phyloP scores from a whole-genome alignment of 30 jellyfish, hydroid and myxozoan genomes.

The Cassiopea andromeda region DNA sequence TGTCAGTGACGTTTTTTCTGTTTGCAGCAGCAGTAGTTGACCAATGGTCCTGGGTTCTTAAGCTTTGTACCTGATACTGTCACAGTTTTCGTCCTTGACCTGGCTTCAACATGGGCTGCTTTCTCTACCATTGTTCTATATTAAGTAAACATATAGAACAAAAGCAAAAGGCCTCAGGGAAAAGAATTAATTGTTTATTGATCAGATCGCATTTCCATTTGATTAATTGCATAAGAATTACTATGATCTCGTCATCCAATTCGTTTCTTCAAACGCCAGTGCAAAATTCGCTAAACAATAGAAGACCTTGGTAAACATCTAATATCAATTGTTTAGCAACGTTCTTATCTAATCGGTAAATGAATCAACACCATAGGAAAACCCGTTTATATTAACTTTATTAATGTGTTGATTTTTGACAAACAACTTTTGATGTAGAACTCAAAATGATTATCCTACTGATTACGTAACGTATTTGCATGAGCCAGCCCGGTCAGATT shows the following conservation, averaged over 20 bases:
- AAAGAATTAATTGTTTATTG: not conserved
- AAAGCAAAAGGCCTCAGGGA: not conserved
- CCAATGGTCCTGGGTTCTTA: no score
- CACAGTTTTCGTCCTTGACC: not conserved
- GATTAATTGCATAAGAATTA: conserved; percentile 13
- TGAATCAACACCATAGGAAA: not conserved
- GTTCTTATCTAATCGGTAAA: not conserved
- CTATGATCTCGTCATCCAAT: not conserved
- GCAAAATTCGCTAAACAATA: not conserved
- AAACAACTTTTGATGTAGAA: not conserved
- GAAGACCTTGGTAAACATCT: not conserved
- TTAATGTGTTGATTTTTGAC: conserved; percentile 3
- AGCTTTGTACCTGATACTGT: no score
- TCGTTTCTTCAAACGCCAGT: not conserved
- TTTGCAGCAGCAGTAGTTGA: no score
- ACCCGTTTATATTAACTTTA: not conserved
- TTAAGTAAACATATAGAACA: not conserved
- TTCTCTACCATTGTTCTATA: not conserved
- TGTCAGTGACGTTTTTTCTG: no score
- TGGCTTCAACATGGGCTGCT: not conserved
- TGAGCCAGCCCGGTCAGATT: no score
- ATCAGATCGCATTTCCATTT: not conserved
- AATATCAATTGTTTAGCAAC: not conserved
- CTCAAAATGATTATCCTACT: not conserved
- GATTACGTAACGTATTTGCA: no score